Conservation (phyloP, 2,888 invertebrate genomes). For the Pelosia muscerda region DNA sequence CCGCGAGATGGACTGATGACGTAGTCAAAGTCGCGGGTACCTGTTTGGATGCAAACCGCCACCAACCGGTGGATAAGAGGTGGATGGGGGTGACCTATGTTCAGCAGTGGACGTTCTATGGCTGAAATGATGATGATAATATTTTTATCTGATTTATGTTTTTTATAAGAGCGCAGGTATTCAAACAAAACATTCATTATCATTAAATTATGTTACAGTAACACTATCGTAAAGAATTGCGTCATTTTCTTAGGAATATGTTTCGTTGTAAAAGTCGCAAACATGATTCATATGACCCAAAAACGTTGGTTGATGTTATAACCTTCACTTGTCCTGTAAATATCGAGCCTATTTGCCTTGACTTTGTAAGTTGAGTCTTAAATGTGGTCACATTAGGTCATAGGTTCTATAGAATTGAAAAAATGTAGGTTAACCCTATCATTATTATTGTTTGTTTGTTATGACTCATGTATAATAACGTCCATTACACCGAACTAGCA, state of each 20-base stretch:
- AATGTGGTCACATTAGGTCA: not conserved
- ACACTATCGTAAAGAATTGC: constrained; percentile 35
- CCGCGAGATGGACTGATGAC: too few species aligned
- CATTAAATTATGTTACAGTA: constrained; percentile 24
- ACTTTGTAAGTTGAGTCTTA: not conserved
- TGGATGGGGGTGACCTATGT: too few species aligned
- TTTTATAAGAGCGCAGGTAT: not conserved
- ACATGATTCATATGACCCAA: constrained; percentile 42
- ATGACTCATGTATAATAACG: not conserved
- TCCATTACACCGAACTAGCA: not conserved
- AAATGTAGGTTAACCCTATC: not conserved
- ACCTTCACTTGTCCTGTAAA: constrained; percentile 19
- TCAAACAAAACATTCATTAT: constrained; percentile 24
- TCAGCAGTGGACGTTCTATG: too few species aligned
- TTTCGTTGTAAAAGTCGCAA: constrained; percentile 29
- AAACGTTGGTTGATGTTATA: constrained; percentile 33
- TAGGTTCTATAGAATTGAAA: not conserved
- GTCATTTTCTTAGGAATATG: constrained; percentile 34
- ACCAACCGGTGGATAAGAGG: too few species aligned
- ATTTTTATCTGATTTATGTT: not conserved
- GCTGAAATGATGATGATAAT: too few species aligned
- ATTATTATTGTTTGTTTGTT: not conserved
- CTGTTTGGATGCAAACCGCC: too few species aligned
- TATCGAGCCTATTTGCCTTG: not conserved
- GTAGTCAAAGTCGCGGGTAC: too few species aligned